Evolutionary conservation across 2,888 invertebrate genomes (phyloP), one percentile per base, ranked within the genome.

Genomic region (Scaeva pyrastri): DNA sequence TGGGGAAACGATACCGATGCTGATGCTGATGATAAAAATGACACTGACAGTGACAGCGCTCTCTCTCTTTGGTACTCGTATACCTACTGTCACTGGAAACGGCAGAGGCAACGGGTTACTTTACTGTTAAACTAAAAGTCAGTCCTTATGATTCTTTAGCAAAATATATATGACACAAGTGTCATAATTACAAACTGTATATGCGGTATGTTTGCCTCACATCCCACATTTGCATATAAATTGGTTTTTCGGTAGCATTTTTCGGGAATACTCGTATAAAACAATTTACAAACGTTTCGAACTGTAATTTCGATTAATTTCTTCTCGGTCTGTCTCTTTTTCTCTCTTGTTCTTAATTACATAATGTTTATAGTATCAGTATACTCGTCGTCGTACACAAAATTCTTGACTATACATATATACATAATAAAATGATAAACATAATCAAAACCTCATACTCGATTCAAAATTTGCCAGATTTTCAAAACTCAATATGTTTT

Each of bases 191-290:
- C 71, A 80, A 58, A 71, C 74, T 74, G 52, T 39, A 5, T 31
- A 31, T 31, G 41, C 56, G 58, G 50, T 26, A 52, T 50, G 19
- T 52, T 68, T 73, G 52, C 36, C 62, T 73, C 70, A 58, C 73
- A 74, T 71, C 60, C 75, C 56, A 52, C 78, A 88, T 88, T 88
- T 88, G 88, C 88, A 88, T 88, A 88, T 87, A 88, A 87, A 88
- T 88, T 88, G 88, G 70, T 87, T 88, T 87, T 77, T 64, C n/a
- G 48, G 55, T 73, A 55, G 62, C 60, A 21, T 77, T 71, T 56
- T 83, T 62, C 23, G 41, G 45, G 73, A 74, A 60, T 62, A n/a
- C n/a, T n/a, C n/a, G n/a, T n/a, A 70, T 60, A 72, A 64, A 70
- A 45, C 43, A 45, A 31, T 64, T 43, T 64, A 16, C 58, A 1